phyloP scores from a whole-genome alignment of 1,140 invertebrate species.

The Augochlora pura region DNA sequence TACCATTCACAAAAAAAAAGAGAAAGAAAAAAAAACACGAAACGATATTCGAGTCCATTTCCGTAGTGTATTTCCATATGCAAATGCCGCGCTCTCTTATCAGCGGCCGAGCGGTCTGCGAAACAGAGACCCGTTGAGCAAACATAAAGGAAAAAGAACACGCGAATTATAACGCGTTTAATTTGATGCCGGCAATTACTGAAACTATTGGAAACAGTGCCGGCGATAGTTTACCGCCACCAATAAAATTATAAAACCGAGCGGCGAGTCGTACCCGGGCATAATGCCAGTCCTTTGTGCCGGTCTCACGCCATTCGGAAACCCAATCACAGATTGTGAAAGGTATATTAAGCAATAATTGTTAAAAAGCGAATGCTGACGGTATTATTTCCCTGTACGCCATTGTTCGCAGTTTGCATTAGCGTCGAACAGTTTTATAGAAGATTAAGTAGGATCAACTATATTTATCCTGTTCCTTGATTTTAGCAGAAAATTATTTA shows the following conservation, averaged over 20 bases:
- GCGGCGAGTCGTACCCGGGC: neutral
- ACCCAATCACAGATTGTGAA: no score
- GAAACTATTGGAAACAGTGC: neutral
- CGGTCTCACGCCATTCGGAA: no score
- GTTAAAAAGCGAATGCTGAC: no score
- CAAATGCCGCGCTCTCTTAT: neutral
- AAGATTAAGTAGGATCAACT: no score
- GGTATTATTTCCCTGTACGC: no score
- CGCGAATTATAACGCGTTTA: neutral
- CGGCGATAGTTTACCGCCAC: neutral
- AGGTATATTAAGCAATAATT: no score
- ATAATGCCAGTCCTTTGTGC: no score
- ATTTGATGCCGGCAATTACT: neutral
- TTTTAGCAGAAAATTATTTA: no score
- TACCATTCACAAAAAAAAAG: neutral
- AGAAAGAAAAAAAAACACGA: no score
- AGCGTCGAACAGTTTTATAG: no score
- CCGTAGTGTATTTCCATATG: conserved; percentile 2
- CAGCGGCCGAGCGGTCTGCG: neutral
- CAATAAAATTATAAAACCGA: neutral
- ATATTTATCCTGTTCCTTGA: no score
- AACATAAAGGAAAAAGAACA: neutral
- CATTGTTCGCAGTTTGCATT: no score
- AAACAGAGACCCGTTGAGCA: neutral
- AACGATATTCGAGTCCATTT: neutral